These are phyloP conservation scores for Morpho helenor DNA, from an alignment of 2,888 invertebrate species.

Conservation along the genomic window DNA sequence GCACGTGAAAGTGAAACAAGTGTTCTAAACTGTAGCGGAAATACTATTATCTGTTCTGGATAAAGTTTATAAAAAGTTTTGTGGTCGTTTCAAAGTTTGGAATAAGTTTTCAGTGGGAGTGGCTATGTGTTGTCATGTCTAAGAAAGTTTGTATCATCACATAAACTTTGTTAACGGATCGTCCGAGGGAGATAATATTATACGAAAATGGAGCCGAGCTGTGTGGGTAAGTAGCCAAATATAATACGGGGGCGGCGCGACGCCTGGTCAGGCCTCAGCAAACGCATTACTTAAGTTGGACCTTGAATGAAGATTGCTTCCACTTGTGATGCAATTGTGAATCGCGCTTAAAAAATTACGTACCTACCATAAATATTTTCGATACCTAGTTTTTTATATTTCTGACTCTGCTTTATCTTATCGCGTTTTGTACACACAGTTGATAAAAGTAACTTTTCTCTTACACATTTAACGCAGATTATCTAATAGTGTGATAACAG, in stretches of 20 bases:
- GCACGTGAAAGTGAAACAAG: slow-evolving; percentile 32
- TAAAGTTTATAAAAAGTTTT: slow-evolving; percentile 26
- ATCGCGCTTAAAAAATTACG: slow-evolving; percentile 24
- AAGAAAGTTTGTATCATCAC: slow-evolving; percentile 51
- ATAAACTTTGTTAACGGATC: slow-evolving; percentile 46
- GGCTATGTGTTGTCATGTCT: slow-evolving; percentile 65
- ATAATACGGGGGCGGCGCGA: slow-evolving; percentile 15
- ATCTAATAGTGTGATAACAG: slow-evolving; percentile 30
- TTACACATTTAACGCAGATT: slow-evolving; percentile 31
- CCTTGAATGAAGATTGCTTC: slow-evolving; percentile 40
- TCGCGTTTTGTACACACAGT: slow-evolving; percentile 44
- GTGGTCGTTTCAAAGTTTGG: slow-evolving; percentile 35
- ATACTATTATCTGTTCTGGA: slow-evolving; percentile 11
- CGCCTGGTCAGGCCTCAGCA: slow-evolving; percentile 14
- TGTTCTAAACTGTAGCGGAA: slow-evolving; percentile 28
- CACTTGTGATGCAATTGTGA: slow-evolving; percentile 35
- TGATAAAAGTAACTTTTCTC: slow-evolving; percentile 43
- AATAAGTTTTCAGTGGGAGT: slow-evolving; percentile 51
- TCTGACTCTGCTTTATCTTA: slow-evolving; percentile 48
- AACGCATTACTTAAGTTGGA: slow-evolving; percentile 30
- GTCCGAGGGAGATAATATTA: slow-evolving; percentile 31
- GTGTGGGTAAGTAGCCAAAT: slow-evolving; percentile 55
- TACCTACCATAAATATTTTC: not conserved
- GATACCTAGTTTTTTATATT: slow-evolving; percentile 24
- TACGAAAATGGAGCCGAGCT: slow-evolving; percentile 58